Base-by-base conservation (phyloP, 1,140 invertebrate species). In the Zaprionus tsacasi region DNA sequence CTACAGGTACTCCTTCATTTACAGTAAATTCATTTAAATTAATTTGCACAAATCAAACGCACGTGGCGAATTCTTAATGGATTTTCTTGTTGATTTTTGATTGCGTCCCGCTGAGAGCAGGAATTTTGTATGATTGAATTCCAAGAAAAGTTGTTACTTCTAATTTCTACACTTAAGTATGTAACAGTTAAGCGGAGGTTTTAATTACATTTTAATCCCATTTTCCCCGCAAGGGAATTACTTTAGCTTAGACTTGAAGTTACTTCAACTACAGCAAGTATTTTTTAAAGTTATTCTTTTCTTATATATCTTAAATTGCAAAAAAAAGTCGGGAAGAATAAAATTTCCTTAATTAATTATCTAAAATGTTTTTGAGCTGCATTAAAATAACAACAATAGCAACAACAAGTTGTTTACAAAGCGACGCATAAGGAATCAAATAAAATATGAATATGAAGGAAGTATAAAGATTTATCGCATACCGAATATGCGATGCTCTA, bases 311-410 rank as follows among this genome's bases (percentile, higher is more conserved):
- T 43, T 15, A n/a, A 43, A 43, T 43, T 45, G 40, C n/a, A 21
- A 30, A 30, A 15, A 61, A 43, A 52, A 61, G 12, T 17, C 8
- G n/a, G 30, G 30, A 17, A 35, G 55, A 36, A 36, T 35, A 54
- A 75, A 75, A 71, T 72, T 81, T 61, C 40, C 61, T 43, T 70
- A 82, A 80, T 83, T 87, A 87, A 87, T 88, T 88, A 83, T 58
- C 48, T 71, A 70, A 82, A 86, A 88, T 83, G 80, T 77, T 76
- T 86, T 64, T 76, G 17, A 35, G 12, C 48, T 79, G 64, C 63
- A 80, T 80, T 80, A 79, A 69, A 79, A 56, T 8, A 70, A 56
- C 15, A 66, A 61, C 10, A 61, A 38, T 36, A 60, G 59, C 57
- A 70, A 67, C 17, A 61, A 67, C 54, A 82, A 59, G 64, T 82